Conservation (phyloP, 2,797 vertebrate genomes). For the Atherinosoma microstoma region DNA sequence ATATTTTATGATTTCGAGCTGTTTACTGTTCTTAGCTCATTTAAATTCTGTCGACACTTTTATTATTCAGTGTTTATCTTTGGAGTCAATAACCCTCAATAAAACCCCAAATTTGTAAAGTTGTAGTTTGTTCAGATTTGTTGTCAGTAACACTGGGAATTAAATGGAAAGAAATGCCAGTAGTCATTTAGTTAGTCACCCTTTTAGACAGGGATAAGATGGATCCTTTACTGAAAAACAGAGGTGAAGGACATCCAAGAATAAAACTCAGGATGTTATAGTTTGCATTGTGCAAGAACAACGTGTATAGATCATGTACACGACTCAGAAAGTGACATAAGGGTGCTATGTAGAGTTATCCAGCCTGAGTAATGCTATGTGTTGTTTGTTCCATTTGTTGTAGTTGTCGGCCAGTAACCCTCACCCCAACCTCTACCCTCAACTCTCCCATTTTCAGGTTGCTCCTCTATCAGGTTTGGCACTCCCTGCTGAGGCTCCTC, state of each 20-base stretch:
- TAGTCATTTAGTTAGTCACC: background rate
- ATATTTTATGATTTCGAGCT: background rate
- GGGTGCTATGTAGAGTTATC: constrained; percentile 34
- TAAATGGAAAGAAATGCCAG: no score
- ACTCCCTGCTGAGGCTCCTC: constrained; percentile 76
- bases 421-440: constrained; percentile 64
- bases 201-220: background rate
- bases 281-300: constrained; percentile 19
- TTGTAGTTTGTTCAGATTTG: no score
- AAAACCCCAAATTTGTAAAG: background rate
- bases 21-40: background rate
- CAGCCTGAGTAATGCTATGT: constrained; percentile 41
- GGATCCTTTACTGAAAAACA: background rate
- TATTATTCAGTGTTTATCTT: background rate
- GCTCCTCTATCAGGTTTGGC: constrained; percentile 71
- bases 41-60: background rate
- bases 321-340: constrained; percentile 15
- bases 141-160: no score
- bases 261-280: background rate
- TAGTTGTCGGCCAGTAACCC: constrained; percentile 66
- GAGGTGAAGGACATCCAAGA: background rate
- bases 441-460: constrained; percentile 67
- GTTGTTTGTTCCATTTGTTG: constrained; percentile 71
- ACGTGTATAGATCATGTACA: constrained; percentile 13
- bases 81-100: background rate